Base-by-base conservation (phyloP, 2,888 invertebrate species). In the Trichacis sp. region DNA sequence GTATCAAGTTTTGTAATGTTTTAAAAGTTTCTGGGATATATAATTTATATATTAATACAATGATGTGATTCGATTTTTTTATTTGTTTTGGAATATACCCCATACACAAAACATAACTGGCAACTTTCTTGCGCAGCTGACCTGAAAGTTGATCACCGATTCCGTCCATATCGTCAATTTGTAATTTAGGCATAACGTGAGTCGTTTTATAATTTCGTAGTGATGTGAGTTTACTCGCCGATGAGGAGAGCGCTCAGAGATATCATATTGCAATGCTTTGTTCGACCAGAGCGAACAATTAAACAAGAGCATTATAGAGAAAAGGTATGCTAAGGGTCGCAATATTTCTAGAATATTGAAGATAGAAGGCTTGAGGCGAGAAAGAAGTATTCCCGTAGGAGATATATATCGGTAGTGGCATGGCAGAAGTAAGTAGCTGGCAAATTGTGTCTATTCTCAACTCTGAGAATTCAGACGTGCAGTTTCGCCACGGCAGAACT, bases 401-500 rank as follows among this genome's bases (percentile, higher is more conserved):
- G 51, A 18, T 51, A 64, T 60, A 62, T 57, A 68, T 67, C 29
- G 63, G 68, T 64, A 48, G 54, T 62, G 48, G 43, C 36, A 53
- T 53, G 33, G 54, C 52, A 65, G 60, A 24, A 24, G 8, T n/a
- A 63, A 46, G 54, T 75, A 77, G 71, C 70, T 68, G 59, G 70
- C 71, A 72, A 69, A 88, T 88, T 89, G 88, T 87, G 89, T 89
- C 89, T 87, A 87, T 89, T 89, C 89, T 89, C 87, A 87, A 82
- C 84, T 86, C 85, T 87, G 88, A 89, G 89, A 89, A 88, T 88
- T 83, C 86, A 88, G 88, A 89, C 88, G 78, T 81, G 71, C 80
- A 85, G 83, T 40, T 84, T 82, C 73, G 65, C 57, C 66, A 57
- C 40, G 15, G 12, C 15, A 40, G 33, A 33, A 11, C n/a, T 24